A percentile compares a stretch with the other conserved stretches of the same genome.
Evolutionary conservation across 2,888 invertebrate genomes (phyloP).

Genomic region (Rhagium mordax): DNA sequence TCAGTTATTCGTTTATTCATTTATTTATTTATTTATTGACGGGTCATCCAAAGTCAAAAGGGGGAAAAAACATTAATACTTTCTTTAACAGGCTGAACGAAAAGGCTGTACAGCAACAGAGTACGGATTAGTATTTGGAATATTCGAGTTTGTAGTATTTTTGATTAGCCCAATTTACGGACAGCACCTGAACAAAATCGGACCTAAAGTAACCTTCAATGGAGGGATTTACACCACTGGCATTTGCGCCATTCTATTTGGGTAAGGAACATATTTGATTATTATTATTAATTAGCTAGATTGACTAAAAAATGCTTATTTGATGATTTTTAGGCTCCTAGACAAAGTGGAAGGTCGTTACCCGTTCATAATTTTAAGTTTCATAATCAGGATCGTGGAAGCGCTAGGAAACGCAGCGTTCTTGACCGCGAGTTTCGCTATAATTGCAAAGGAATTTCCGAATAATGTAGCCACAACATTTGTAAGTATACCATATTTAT

Average conservation of each 20-base stretch:
- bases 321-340: slow-evolving; percentile 73
- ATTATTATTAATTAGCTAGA: no score
- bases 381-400: slow-evolving; percentile 85
- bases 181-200: slow-evolving; percentile 82
- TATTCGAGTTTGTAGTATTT: slow-evolving; percentile 89
- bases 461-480: slow-evolving; percentile 89
- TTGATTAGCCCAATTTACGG: slow-evolving; percentile 88
- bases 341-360: slow-evolving; percentile 81
- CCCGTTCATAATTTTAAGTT: slow-evolving; percentile 84
- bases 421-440: slow-evolving; percentile 88
- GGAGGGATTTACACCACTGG: slow-evolving; percentile 88
- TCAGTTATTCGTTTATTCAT: no score
- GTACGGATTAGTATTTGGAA: slow-evolving; percentile 90
- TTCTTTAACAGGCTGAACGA: slow-evolving; percentile 79
- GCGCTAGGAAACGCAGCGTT: slow-evolving; percentile 91
- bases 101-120: slow-evolving; percentile 87
- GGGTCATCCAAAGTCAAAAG: no score
- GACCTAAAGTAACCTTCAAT: slow-evolving; percentile 86
- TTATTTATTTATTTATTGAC: no score
- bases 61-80: no score
- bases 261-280: slow-evolving; percentile 71
- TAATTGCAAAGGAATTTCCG: slow-evolving; percentile 91
- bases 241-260: slow-evolving; percentile 86
- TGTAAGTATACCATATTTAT: slow-evolving; percentile 73
- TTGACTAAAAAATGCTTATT: background rate